Conservation (phyloP, 1,140 invertebrate species). For the Proales similis region DNA sequence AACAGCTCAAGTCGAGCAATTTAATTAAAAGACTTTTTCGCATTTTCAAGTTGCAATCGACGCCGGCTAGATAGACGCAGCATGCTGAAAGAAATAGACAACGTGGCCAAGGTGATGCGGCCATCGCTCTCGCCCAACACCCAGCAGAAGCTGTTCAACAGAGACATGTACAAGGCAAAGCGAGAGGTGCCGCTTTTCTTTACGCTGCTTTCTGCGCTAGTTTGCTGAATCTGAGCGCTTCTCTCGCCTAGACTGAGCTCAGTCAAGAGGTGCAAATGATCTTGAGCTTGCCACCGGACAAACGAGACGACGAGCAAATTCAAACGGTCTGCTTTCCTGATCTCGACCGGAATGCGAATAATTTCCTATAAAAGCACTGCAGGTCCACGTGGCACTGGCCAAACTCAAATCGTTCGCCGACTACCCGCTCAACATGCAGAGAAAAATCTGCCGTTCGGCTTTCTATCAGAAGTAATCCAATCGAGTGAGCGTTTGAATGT, state of each 20-base stretch:
- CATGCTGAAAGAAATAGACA: too few relatives aligned
- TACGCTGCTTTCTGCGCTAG: neutral
- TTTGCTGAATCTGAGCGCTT: neutral
- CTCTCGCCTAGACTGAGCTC: slow-evolving; percentile 47
- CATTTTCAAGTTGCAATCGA: too few relatives aligned
- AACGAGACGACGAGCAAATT: slow-evolving; percentile 46
- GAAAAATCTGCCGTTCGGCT: slow-evolving; percentile 44
- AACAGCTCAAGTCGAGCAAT: too few relatives aligned
- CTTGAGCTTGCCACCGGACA: slow-evolving; percentile 43
- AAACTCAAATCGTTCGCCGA: slow-evolving; percentile 44
- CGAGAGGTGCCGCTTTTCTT: slow-evolving; percentile 12
- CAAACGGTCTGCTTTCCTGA: slow-evolving; percentile 42
- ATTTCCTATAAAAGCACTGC: slow-evolving; percentile 5
- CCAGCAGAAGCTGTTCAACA: too few relatives aligned
- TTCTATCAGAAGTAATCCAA: slow-evolving; percentile 47
- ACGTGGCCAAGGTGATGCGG: too few relatives aligned
- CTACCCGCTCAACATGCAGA: slow-evolving; percentile 45
- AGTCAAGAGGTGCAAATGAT: slow-evolving; percentile 47
- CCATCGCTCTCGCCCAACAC: too few relatives aligned
- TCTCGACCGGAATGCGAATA: neutral
- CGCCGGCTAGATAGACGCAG: too few relatives aligned
- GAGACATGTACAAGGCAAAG: slow-evolving; percentile 30
- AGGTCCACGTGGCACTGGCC: slow-evolving; percentile 44
- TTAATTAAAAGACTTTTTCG: too few relatives aligned
- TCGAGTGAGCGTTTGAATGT: neutral